Evolutionary conservation across 2,888 invertebrate species (phyloP), one percentile per base, ranked within the genome.

Genomic region (Xylophagus ater): DNA sequence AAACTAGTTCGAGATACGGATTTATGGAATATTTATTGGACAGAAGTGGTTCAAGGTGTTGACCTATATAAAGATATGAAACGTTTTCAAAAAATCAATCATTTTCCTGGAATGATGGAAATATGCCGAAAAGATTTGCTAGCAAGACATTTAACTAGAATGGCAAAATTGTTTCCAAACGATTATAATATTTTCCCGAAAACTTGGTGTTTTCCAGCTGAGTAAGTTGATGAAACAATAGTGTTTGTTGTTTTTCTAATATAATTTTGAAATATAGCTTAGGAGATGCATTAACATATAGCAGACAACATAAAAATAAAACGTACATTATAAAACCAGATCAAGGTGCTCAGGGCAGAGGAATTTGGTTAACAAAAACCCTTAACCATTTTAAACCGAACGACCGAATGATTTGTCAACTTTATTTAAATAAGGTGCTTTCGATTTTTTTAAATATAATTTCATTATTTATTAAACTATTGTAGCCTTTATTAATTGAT

Each of bases 151-250:
- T 70, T 93, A 44, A 90, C 87, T 60, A 73, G 89, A 49, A 90
- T 92, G 90, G 71, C 80, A 44, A 81, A 85, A 62, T 68, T 85
- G 40, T 92, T 86, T 62, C 88, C 90, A 0, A 80, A 80, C 51
- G 90, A 92, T 47, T 93, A 90, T 60, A 84, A 82, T 56, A 86
- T 92, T 58, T 92, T 88, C 59, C 92, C 93, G 1, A 87, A 84
- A 67, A 88, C 90, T 7, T 93, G 92, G 90, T 86, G 88, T 61
- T 73, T 93, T 48, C 92, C 93, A 18, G 83, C 88, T 14, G 89
- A 90, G 85, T 85, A 68, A 74, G 78, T 69, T 13, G 14, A 13
- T 20, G 6, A 13, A 24, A 15, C 3, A 6, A 17, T 21, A 23
- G 12, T 28, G 10, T 28, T 13, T 34, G 8, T n/a, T 18, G 14